Base-by-base conservation (phyloP, 2,113 vertebrate species). In the Mesitornis unicolor region DNA sequence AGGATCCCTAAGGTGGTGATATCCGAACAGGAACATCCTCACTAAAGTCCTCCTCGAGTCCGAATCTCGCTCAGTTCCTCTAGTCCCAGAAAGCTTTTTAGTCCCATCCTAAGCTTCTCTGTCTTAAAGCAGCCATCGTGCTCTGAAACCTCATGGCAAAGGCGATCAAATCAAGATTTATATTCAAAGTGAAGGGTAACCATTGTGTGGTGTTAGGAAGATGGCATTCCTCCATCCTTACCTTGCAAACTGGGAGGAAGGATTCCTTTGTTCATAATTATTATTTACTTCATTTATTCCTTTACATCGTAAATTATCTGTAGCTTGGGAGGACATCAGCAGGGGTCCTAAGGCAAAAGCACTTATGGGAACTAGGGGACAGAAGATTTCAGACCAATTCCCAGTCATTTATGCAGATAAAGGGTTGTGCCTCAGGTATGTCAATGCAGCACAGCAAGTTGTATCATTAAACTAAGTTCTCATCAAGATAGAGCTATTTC, bases 321-420 rank as follows among this genome's bases (percentile, higher is more conserved):
- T 42, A 38, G 70, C 57, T 74, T 3, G 9, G 48, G 63, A 80
- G 64, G 63, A 13, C 25, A 29, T 53, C 33, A 45, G 50, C 13
- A 42, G 56, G 40, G 93, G 82, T 96, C 85, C 90, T 63, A 75
- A 84, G 83, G 91, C 83, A 85, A 88, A 92, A 84, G 5, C 2
- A 0, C 45, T 89, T 80, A 35, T 0, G 2, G 71, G 20, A 43
- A 47, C n/a, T 24, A 45, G 18, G 26, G 36, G 51, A 89, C 73
- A 93, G 61, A 93, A 85, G 28, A 31, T n/a, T 57, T 56, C 2
- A 13, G 28, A 14, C 2, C 2, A 14, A 53, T 85, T 57, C 65
- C 25, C 3, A 75, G 22, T 2, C 20, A 3, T 35, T 68, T 31
- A 54, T n/a, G 69, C 61, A 93, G 60, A 71, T 42, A 20, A 40